Evolutionary conservation across 2,797 vertebrate genomes (phyloP), one percentile per base, ranked within the genome.

Genomic region (Gymnopithys bicolor): DNA sequence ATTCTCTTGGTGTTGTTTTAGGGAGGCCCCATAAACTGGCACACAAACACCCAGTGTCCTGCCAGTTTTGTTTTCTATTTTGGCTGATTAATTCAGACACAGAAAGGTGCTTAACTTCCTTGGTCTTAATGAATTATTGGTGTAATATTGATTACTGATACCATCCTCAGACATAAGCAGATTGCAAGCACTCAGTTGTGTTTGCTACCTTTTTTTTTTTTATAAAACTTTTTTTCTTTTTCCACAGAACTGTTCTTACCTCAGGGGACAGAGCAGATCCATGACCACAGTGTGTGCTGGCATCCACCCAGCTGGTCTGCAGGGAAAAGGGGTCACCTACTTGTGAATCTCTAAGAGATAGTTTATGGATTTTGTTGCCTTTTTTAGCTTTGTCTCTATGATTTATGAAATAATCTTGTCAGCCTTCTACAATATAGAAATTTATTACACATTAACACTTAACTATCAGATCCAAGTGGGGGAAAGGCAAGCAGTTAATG

Each of bases 331-430:
- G 73, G 41, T 73, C 66, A 73, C 55, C 67, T 91, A 63, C 58
- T 84, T 91, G 30, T 94, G 82, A 84, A 81, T 66, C 17, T 90
- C 62, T 59, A 22, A 60, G 58, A 55, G n/a, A 84, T 45, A 78
- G 58, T 48, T 59, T 46, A 55, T 84, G 83, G 32, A 9, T 10
- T 86, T 93, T 63, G 62, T 70, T 94, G 76, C 85, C 76, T 95
- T 94, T 95, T 97, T 95, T 92, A 95, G 91, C 33, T 85, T 78
- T 68, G 18, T 70, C 30, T 49, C 23, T 28, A 35, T 93, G 71
- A 96, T 94, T 97, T 95, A 96, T 91, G 73, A 73, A 90, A 90
- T 63, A 62, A 92, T 89, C 46, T 37, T 69, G 82, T 69, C 84
- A 92, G 6, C 76, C 60, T 92, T 86, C 63, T 83, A 27, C 82